Evolutionary conservation across 2,888 invertebrate species (phyloP), one percentile per base, ranked within the genome.

Genomic region (Tipula unca): DNA sequence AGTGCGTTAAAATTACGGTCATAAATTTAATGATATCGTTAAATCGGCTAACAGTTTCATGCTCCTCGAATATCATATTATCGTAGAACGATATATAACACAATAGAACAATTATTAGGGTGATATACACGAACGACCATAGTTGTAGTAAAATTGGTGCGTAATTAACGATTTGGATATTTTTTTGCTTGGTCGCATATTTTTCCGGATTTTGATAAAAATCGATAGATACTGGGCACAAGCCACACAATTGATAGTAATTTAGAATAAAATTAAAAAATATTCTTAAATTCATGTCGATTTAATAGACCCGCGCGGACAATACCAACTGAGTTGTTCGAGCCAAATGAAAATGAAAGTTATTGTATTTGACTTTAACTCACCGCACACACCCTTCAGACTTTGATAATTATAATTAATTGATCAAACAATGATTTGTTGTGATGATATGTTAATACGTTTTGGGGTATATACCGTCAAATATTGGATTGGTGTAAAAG

Each of bases 11-110:
- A 13, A 85, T 85, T 17, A 35, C 86, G 82, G 86, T 86, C 36
- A 83, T 29, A 84, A 87, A 87, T 83, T 87, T 86, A 8, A 86
- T 85, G 82, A 87, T 85, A 86, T 87, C 86, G 29, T 86, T 86
- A 10, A 85, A 85, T n/a, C 48, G 48, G 8, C 48, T 29, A 1
- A 85, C 29, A 3, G 85, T 48, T 32, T 36, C 29, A 29, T 48
- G 48, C 29, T 54, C 54, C n/a, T 54, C 29, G 32, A 85, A 85
- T 29, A 85, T 32, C 10, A 29, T 6, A 85, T 48, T 54, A 32
- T 54, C 32, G 29, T 85, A 85, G n/a, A 85, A 17, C 10, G 29
- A 54, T 6, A 85, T 54, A 5, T 32, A 32, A n/a, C n/a, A 32
- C 13, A 54, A 13, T 17, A 29, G 29, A 3, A 8, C 17, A 13